Conservation (phyloP, 1,140 invertebrate species). For the Trichomalopsis sarcophagae region DNA sequence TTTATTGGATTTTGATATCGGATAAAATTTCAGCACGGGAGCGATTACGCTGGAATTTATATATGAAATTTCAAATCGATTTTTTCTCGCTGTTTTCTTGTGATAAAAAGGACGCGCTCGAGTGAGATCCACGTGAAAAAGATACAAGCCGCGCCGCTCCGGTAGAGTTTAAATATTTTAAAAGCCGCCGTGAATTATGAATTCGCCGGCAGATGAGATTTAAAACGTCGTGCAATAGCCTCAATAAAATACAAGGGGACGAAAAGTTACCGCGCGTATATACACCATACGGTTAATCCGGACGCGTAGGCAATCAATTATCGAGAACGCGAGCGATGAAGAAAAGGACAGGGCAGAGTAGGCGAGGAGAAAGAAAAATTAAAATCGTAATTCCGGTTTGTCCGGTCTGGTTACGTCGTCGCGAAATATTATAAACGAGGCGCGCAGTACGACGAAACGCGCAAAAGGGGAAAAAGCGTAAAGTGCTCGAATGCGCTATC, state of each 20-base stretch:
- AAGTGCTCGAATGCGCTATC: constrained; percentile 13
- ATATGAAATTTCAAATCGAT: not conserved
- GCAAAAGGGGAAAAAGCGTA: not conserved
- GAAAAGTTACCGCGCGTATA: too few relatives aligned
- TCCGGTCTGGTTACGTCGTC: not conserved
- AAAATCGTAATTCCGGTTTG: constrained; percentile 31
- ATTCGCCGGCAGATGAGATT: too few relatives aligned
- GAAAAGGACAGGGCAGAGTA: not conserved
- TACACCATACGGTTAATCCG: not conserved
- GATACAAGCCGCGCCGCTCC: too few relatives aligned
- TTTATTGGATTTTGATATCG: not conserved
- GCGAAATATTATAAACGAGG: constrained; percentile 20
- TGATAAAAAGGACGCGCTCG: too few relatives aligned
- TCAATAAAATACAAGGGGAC: too few relatives aligned
- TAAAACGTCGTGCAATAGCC: too few relatives aligned
- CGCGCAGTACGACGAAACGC: not conserved
- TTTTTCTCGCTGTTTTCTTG: not conserved
- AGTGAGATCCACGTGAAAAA: too few relatives aligned
- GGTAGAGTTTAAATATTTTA: too few relatives aligned
- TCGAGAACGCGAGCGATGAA: not conserved
- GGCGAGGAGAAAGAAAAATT: not conserved
- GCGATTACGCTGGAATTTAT: not conserved
- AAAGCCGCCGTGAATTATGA: too few relatives aligned
- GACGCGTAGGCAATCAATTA: constrained; percentile 3
- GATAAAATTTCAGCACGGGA: not conserved